Conservation (phyloP, 2,113 vertebrate species). For the Prolemur simus region DNA sequence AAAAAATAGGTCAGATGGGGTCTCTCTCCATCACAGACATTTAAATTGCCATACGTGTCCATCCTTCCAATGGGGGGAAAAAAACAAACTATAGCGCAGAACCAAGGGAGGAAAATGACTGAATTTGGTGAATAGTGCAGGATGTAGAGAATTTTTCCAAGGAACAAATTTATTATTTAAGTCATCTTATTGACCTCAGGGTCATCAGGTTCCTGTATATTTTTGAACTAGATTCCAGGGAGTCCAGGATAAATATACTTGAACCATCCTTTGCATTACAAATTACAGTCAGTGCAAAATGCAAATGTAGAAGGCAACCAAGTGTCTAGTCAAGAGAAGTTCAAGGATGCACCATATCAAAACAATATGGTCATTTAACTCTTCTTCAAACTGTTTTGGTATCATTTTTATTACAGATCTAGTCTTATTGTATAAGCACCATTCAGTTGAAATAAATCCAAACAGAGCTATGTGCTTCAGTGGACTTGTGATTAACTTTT, state of each 20-base stretch:
- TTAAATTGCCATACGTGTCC: not conserved
- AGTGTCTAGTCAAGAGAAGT: not conserved
- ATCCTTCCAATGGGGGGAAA: not conserved
- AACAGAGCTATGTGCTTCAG: not conserved
- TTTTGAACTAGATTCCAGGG: not conserved
- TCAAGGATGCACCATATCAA: not conserved
- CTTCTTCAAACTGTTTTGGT: not conserved
- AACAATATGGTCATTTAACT: not conserved
- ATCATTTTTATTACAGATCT: not conserved
- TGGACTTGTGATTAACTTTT: not conserved
- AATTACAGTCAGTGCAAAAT: not conserved
- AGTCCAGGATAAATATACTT: not conserved
- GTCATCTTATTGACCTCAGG: not conserved
- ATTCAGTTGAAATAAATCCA: conserved; percentile 14
- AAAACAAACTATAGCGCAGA: not conserved
- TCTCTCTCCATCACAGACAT: not conserved
- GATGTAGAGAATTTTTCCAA: not conserved
- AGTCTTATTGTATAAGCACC: not conserved
- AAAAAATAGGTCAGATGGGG: not conserved
- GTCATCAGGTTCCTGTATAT: not conserved
- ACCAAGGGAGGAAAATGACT: not conserved
- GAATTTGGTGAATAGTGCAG: not conserved
- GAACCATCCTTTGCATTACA: not conserved
- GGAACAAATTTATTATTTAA: not conserved
- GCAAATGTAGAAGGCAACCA: not conserved